These are phyloP conservation scores for Sebastes diaconus DNA, from an alignment of 2,797 vertebrate genomes.

Conservation along the genomic window DNA sequence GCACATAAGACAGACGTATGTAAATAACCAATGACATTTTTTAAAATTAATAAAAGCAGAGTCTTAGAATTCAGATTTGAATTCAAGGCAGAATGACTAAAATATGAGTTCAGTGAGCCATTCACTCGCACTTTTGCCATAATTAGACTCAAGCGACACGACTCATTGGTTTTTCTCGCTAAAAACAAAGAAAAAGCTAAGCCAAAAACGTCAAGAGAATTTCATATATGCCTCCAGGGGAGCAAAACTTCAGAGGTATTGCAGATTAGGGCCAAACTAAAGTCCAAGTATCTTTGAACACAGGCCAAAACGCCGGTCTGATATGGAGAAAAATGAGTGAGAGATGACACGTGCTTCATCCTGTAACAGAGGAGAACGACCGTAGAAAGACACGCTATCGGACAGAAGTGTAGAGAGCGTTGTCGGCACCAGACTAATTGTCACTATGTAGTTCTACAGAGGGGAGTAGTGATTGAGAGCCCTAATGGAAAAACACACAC, in stretches of 20 bases:
- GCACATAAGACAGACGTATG: neutral
- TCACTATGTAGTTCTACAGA: constrained; percentile 40
- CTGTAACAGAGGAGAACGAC: constrained; percentile 3
- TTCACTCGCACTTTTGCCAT: neutral
- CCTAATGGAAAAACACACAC: constrained; percentile 71
- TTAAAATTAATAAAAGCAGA: neutral
- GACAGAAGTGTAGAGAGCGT: constrained; percentile 7
- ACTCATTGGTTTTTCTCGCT: neutral
- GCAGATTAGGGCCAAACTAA: constrained; percentile 1
- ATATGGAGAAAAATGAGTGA: constrained; percentile 4
- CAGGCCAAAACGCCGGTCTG: neutral
- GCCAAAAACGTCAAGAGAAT: neutral
- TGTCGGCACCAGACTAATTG: constrained; percentile 52
- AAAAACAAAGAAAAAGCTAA: neutral
- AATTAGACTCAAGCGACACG: constrained; percentile 4
- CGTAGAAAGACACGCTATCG: neutral
- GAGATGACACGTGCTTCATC: constrained; percentile 4
- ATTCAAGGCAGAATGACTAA: neutral
- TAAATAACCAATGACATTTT: neutral
- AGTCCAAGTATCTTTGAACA: neutral
- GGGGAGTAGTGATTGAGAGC: constrained; percentile 43
- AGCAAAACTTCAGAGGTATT: neutral
- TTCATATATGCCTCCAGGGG: neutral
- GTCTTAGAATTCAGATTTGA: neutral
- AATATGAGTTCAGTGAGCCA: neutral